These are phyloP conservation scores for Alcedo quadribrachys DNA, from an alignment of 2,797 vertebrate species.

Conservation along the genomic window DNA sequence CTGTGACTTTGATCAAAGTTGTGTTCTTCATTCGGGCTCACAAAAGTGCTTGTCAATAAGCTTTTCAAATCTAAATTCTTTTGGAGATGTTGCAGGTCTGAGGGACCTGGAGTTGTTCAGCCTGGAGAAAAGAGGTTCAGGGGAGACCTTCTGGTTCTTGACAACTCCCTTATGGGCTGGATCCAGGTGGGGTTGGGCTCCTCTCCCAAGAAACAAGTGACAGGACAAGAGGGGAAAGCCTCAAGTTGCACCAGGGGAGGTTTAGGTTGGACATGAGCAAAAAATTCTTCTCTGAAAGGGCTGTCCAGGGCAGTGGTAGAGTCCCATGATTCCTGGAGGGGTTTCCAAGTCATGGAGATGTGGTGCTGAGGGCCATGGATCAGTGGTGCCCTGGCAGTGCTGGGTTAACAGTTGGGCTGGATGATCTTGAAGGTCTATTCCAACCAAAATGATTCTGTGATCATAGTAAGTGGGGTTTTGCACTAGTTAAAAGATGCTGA, in stretches of 20 bases:
- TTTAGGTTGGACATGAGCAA: not conserved
- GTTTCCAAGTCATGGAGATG: not conserved
- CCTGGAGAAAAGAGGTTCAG: not conserved
- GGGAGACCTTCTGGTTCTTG: not conserved
- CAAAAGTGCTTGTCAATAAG: not conserved
- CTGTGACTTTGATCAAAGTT: slow-evolving; percentile 15
- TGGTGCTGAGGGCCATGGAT: not conserved
- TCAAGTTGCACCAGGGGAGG: not conserved
- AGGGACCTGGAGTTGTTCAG: not conserved
- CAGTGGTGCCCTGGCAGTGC: not conserved
- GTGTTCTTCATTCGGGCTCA: not conserved
- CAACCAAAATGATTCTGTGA: not conserved
- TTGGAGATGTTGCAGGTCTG: not conserved
- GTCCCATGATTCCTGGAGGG: not conserved
- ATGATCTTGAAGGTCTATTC: not conserved
- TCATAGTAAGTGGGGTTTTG: not conserved
- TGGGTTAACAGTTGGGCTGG: not conserved
- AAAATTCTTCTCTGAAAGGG: not conserved
- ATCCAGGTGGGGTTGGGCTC: not conserved
- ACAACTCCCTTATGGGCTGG: not conserved
- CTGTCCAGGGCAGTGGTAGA: not conserved
- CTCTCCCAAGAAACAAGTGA: not conserved
- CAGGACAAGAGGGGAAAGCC: not conserved
- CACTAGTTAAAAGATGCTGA: not conserved
- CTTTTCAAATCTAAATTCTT: not conserved